Conservation (phyloP, 1,140 invertebrate genomes). For the Heliothis subflexa region DNA sequence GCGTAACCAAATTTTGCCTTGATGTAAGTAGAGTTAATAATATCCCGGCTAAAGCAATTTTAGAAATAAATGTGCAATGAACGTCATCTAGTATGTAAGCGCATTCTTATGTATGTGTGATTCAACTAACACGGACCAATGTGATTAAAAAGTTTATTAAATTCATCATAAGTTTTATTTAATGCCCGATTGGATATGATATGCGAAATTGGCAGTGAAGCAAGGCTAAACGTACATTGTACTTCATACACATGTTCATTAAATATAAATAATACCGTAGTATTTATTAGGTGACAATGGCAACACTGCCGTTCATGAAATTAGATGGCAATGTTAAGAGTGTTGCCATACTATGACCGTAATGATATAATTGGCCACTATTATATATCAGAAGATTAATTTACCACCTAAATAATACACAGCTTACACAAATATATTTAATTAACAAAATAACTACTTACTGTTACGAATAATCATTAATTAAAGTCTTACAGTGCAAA, state of each 20-base stretch:
- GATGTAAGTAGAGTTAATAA: background rate
- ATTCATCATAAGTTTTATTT: conserved; percentile 61
- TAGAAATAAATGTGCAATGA: conserved; percentile 35
- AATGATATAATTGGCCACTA: background rate
- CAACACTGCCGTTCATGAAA: background rate
- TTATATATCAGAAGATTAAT: background rate
- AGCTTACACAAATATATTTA: conserved; percentile 2
- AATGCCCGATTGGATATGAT: conserved; percentile 53
- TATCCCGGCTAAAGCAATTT: conserved; percentile 1
- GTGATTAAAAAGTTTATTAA: conserved; percentile 70
- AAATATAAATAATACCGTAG: conserved; percentile 3
- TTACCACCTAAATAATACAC: conserved; percentile 5
- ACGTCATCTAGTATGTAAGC: conserved; percentile 43
- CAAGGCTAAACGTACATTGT: conserved; percentile 18
- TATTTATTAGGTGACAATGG: conserved; percentile 12
- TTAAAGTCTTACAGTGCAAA: conserved; percentile 23
- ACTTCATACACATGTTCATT: conserved; percentile 5
- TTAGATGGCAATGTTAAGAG: too few species aligned
- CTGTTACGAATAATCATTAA: background rate
- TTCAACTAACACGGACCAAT: conserved; percentile 72
- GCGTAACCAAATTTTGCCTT: too few species aligned
- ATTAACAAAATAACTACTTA: background rate
- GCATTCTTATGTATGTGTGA: conserved; percentile 58
- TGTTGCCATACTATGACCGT: too few species aligned
- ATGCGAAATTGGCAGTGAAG: conserved; percentile 54